These are phyloP conservation scores for Plectrocnemia conspersa DNA, from an alignment of 1,140 invertebrate species.

Conservation along the genomic window DNA sequence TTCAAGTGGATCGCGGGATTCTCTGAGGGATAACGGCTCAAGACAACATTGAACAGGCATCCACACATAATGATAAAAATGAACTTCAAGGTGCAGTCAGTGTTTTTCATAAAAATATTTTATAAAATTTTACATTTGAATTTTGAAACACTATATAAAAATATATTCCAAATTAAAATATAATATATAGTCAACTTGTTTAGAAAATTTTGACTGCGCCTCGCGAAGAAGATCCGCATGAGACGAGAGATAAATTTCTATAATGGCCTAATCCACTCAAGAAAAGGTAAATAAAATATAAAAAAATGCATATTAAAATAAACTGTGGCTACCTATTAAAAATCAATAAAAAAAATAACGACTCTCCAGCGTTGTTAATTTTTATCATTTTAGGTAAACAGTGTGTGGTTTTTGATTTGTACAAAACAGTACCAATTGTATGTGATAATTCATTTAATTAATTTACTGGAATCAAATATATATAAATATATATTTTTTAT, in stretches of 20 bases:
- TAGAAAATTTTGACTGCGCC: not conserved
- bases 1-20: constrained; percentile 14
- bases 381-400: too few species aligned
- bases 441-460: too few species aligned
- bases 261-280: constrained; percentile 21
- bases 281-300: constrained; percentile 15
- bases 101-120: not conserved
- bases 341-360: constrained; percentile 16
- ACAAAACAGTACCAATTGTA: too few species aligned
- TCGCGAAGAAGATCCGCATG: not conserved
- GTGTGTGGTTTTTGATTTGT: too few species aligned
- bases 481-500: too few species aligned
- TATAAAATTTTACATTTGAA: not conserved
- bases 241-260: constrained; percentile 1
- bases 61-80: not conserved
- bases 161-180: not conserved
- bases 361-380: not conserved
- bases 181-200: not conserved
- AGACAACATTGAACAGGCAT: constrained; percentile 14
- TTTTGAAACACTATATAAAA: not conserved
- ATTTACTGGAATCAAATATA: too few species aligned
- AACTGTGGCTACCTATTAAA: constrained; percentile 14
- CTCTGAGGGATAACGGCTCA: constrained; percentile 1
- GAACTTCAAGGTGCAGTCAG: not conserved
- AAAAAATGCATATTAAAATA: constrained; percentile 11